Evolutionary conservation across 2,888 invertebrate genomes (phyloP).

Genomic region (Aplocera efformata): DNA sequence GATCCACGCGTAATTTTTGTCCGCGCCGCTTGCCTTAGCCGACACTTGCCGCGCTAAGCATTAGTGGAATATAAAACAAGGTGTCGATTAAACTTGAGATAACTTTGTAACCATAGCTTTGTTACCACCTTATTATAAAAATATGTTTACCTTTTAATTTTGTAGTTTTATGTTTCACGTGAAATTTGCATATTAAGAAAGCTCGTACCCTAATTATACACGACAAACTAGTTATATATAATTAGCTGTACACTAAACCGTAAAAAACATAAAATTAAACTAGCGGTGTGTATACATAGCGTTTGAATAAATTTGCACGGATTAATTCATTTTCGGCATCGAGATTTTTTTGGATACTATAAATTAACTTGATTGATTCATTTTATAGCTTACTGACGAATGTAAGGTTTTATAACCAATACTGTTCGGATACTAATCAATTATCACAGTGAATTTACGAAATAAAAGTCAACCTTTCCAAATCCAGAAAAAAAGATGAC

Average conservation of each 20-base stretch:
- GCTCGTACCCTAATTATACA: slow-evolving; percentile 22
- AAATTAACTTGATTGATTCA: background rate
- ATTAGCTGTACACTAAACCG: slow-evolving; percentile 16
- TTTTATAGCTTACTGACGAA: background rate
- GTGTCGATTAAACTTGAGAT: slow-evolving; percentile 70
- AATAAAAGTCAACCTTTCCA: no score
- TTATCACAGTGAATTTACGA: no score
- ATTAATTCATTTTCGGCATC: slow-evolving; percentile 7
- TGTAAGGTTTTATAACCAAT: background rate
- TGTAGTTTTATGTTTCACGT: slow-evolving; percentile 37
- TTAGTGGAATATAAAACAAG: slow-evolving; percentile 67
- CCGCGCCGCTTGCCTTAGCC: slow-evolving; percentile 46
- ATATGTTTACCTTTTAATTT: slow-evolving; percentile 58
- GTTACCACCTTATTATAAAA: slow-evolving; percentile 60
- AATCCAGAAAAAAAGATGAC: slow-evolving; percentile 20
- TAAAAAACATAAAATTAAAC: slow-evolving; percentile 14
- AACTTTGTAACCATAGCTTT: slow-evolving; percentile 59
- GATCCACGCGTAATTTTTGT: slow-evolving; percentile 66
- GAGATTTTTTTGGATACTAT: slow-evolving; percentile 6
- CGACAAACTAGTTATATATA: slow-evolving; percentile 20
- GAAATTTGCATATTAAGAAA: slow-evolving; percentile 39
- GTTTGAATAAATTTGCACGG: slow-evolving; percentile 11
- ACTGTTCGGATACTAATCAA: no score
- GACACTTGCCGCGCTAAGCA: slow-evolving; percentile 46
- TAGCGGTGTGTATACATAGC: slow-evolving; percentile 11